A percentile compares a stretch with the other conserved stretches of the same genome.
phyloP scores from a whole-genome alignment of 1,140 invertebrate species.

The Aleiodes sp. region DNA sequence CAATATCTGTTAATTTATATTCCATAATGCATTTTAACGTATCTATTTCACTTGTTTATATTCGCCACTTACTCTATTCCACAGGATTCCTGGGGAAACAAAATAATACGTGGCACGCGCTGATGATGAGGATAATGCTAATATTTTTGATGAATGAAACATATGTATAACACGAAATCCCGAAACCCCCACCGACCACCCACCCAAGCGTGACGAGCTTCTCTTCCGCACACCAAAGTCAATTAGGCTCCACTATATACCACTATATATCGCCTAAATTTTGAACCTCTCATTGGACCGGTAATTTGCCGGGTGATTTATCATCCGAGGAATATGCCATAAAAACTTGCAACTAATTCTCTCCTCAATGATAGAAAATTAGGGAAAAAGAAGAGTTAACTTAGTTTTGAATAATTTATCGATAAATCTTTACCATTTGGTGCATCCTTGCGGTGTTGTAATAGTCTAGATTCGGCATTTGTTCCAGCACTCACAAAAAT shows the following conservation, averaged over 20 bases:
- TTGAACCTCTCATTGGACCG: neutral
- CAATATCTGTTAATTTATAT: slow-evolving; percentile 63
- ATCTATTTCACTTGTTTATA: slow-evolving; percentile 59
- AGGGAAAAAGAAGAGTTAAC: neutral
- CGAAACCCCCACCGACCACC: slow-evolving; percentile 17
- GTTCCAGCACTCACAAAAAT: slow-evolving; percentile 29
- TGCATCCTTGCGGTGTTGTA: slow-evolving; percentile 66
- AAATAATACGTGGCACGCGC: slow-evolving; percentile 12
- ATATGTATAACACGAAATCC: neutral
- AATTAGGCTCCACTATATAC: slow-evolving; percentile 15
- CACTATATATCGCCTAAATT: neutral
- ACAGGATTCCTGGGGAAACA: neutral
- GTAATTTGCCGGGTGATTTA: slow-evolving; percentile 20
- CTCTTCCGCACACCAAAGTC: slow-evolving; percentile 26
- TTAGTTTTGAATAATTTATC: neutral
- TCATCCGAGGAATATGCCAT: slow-evolving; percentile 5
- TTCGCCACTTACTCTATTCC: neutral
- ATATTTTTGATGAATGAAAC: slow-evolving; percentile 28
- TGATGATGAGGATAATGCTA: slow-evolving; percentile 28
- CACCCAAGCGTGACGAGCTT: slow-evolving; percentile 31
- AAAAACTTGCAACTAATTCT: neutral
- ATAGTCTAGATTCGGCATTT: slow-evolving; percentile 66
- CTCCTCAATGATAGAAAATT: neutral
- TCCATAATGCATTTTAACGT: slow-evolving; percentile 56
- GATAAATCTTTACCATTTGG: slow-evolving; percentile 61